Percentiles rank a stretch among this genome's conserved stretches.
phyloP scores from a whole-genome alignment of 2,797 vertebrate genomes.

The Aplochiton taeniatus region DNA sequence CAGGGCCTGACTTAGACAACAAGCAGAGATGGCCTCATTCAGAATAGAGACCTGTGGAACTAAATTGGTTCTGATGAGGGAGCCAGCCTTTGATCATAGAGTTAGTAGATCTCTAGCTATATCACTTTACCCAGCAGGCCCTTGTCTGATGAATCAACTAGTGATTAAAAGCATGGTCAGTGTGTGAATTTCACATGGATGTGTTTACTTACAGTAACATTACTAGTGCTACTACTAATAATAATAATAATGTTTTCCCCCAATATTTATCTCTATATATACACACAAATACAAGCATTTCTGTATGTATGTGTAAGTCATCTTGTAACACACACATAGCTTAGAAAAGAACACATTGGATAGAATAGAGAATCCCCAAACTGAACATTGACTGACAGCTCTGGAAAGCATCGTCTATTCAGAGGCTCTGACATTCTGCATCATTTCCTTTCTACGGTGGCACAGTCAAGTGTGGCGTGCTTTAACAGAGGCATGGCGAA shows the following conservation, averaged over 20 bases:
- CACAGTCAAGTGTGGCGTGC: conserved; percentile 44
- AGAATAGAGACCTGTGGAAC: conserved; percentile 63
- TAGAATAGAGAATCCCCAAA: conserved; percentile 37
- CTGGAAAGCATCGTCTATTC: conserved; percentile 65
- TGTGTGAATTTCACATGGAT: no score
- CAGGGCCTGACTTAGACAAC: conserved; percentile 25
- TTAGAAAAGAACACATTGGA: conserved; percentile 32
- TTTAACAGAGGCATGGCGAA: conserved; percentile 51
- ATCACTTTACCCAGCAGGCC: conserved; percentile 40
- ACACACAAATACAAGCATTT: no score
- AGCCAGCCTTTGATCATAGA: conserved; percentile 55
- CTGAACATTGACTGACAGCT: conserved; percentile 61
- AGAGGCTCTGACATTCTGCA: conserved; percentile 70
- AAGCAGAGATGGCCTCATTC: conserved; percentile 41
- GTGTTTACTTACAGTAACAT: no score
- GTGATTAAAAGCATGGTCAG: conserved; percentile 7
- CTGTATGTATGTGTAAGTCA: no score
- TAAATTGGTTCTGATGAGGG: conserved; percentile 55
- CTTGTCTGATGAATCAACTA: conserved; percentile 16
- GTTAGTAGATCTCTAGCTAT: conserved; percentile 24
- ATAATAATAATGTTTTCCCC: no score
- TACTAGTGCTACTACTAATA: no score
- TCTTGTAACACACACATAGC: conserved; percentile 24
- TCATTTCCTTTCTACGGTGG: conserved; percentile 67
- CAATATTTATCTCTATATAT: no score